phyloP scores from a whole-genome alignment of 2,888 invertebrate genomes.

The Napeogenes inachia region DNA sequence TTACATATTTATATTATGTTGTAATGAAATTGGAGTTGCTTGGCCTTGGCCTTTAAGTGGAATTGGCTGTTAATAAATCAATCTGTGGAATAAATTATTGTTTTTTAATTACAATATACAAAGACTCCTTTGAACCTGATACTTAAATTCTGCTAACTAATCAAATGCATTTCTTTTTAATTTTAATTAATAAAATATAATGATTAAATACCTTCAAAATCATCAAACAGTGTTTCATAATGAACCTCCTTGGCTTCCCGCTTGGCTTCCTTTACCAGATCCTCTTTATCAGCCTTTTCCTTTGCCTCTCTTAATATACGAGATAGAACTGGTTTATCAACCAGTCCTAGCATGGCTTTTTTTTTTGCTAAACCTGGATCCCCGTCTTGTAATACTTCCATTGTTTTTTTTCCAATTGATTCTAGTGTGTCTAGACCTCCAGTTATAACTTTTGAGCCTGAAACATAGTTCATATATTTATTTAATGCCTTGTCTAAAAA shows the following conservation, averaged over 20 bases:
- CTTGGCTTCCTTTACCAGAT: slow-evolving; percentile 67
- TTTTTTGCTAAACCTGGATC: slow-evolving; percentile 92
- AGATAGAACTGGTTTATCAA: slow-evolving; percentile 81
- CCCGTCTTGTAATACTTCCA: slow-evolving; percentile 94
- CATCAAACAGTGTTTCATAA: slow-evolving; percentile 90
- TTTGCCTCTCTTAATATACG: slow-evolving; percentile 83
- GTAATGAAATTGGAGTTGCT: no score
- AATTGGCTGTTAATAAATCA: no score
- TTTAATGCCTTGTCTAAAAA: background rate
- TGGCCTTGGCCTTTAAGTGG: no score
- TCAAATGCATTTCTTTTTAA: no score
- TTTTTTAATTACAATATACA: no score
- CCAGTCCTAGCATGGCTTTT: slow-evolving; percentile 80
- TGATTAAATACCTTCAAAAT: slow-evolving; percentile 82
- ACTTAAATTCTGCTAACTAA: no score
- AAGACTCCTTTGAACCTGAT: no score
- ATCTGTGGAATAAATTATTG: no score
- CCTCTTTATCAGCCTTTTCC: slow-evolving; percentile 80
- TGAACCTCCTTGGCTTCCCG: slow-evolving; percentile 76
- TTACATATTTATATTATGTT: no score
- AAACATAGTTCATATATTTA: slow-evolving; percentile 27
- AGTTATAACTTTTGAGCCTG: slow-evolving; percentile 83
- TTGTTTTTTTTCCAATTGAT: slow-evolving; percentile 95
- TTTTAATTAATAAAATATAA: no score
- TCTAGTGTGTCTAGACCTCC: slow-evolving; percentile 93